Evolutionary conservation across 1,140 invertebrate genomes (phyloP).

Genomic region (Drosophila bifasciata): DNA sequence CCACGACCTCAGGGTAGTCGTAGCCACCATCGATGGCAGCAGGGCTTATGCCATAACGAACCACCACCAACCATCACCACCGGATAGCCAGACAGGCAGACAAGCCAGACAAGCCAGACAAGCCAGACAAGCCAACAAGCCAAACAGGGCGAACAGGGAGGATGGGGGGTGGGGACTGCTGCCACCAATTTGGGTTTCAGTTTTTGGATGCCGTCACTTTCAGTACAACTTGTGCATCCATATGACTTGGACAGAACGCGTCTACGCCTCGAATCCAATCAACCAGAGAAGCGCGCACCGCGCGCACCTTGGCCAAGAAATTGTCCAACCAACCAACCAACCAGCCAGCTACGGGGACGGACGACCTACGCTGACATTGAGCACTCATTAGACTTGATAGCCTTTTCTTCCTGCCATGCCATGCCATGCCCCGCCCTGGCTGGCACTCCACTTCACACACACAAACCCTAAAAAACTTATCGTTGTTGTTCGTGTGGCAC

Average conservation of each 20-base stretch:
- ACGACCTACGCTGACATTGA: constrained; percentile 57
- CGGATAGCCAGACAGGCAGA: neutral
- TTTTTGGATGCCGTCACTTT: constrained; percentile 68
- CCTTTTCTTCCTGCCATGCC: neutral
- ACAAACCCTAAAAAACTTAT: constrained; percentile 20
- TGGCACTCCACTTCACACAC: too few relatives aligned
- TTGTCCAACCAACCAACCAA: constrained; percentile 16
- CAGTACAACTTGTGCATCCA: constrained; percentile 73
- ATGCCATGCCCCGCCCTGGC: constrained; percentile 9
- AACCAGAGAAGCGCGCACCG: constrained; percentile 22
- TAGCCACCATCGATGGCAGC: too few relatives aligned
- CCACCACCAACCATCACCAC: constrained; percentile 34
- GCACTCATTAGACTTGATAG: constrained; percentile 13
- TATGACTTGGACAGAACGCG: constrained; percentile 59
- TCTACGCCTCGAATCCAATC: constrained; percentile 26
- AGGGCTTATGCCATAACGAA: constrained; percentile 73
- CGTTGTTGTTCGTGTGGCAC: constrained; percentile 57
- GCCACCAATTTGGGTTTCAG: constrained; percentile 22
- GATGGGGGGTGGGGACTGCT: constrained; percentile 22
- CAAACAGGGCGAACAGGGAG: neutral
- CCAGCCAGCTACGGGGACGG: too few relatives aligned
- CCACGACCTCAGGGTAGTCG: too few relatives aligned
- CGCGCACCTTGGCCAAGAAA: constrained; percentile 25
- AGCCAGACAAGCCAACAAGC: neutral
- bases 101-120: neutral